phyloP scores from a whole-genome alignment of 2,797 vertebrate species.

The Lagocephalus sceleratus region DNA sequence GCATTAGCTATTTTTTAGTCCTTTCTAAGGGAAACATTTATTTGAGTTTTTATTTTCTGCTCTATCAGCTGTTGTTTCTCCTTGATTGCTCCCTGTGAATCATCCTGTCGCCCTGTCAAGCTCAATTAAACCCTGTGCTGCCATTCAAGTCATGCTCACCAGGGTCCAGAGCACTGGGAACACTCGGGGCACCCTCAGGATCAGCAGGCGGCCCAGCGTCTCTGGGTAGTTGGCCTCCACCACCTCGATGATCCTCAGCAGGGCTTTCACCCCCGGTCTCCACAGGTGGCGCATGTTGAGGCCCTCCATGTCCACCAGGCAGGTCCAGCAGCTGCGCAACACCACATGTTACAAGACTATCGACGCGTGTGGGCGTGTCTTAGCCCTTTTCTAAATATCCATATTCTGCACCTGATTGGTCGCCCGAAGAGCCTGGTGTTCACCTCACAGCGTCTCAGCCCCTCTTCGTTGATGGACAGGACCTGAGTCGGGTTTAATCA shows the following conservation, averaged over 20 bases:
- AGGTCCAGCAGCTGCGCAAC: constrained; percentile 86
- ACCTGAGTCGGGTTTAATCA: constrained; percentile 69
- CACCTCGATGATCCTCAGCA: constrained; percentile 90
- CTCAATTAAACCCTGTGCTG: too few species aligned
- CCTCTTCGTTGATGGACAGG: constrained; percentile 91
- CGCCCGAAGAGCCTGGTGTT: constrained; percentile 85
- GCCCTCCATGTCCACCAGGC: constrained; percentile 91
- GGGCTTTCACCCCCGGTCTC: constrained; percentile 88
- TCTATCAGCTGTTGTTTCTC: too few species aligned
- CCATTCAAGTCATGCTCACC: constrained; percentile 67
- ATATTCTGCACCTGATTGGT: constrained; percentile 81
- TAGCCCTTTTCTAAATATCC: too few species aligned
- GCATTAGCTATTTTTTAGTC: too few species aligned
- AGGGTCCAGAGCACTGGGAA: constrained; percentile 95
- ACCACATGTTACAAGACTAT: not conserved
- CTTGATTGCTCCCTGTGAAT: too few species aligned
- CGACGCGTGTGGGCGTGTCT: not conserved
- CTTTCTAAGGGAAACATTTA: too few species aligned
- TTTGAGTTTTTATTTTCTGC: too few species aligned
- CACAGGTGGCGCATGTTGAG: constrained; percentile 95
- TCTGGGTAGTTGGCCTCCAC: constrained; percentile 94
- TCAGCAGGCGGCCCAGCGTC: constrained; percentile 88
- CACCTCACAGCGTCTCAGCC: constrained; percentile 88
- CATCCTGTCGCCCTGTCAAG: too few species aligned
- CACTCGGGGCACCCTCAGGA: constrained; percentile 87